Base-by-base conservation (phyloP, 2,113 vertebrate species). In the Thamnaconus septentrionalis region DNA sequence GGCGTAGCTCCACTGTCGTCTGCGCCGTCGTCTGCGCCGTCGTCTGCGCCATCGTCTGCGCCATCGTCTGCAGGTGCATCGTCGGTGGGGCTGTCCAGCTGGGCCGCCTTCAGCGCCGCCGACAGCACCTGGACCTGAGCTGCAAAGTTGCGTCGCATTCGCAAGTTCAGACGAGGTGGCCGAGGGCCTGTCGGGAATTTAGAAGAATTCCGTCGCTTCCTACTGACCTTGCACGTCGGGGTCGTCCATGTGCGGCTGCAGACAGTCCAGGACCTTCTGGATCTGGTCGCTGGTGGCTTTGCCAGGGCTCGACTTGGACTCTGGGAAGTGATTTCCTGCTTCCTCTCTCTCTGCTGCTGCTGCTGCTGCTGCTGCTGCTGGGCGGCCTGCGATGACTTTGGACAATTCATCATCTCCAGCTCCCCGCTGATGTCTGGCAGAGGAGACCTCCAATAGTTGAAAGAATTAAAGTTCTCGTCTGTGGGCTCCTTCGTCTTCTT, bases 381-480 rank as follows among this genome's bases (percentile, higher is more conserved):
- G 18, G 18, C 18, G 18, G 18, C 18, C 18, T 31, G 18, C 7
- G 68, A 69, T n/a, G 71, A 70, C 31, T 46, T 79, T 42, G 60
- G 89, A 82, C 60, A 80, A 68, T 54, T 91, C 82, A 96, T 84
- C 64, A 93, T 69, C 80, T 95, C 93, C 69, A 95, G 73, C 51
- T 96, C 95, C 59, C 91, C 86, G 12, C 92, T 98, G 7, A 95
- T 93, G 76, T 96, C 94, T 56, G 94, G 94, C 76, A 96, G 90
- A 54, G 93, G 94, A 77, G 92, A 82, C 65, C 92, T 90, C 96
- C 96, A 97, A 64, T 92, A 95, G 7, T 93, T 78, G 66, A 95
- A 95, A 8, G 91, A 91, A 79, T 79, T 93, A 80, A 94, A 95
- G 53, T 84, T 62, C 0, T 94, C 92, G 4, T 92, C 91, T 4